Evolutionary conservation across 2,797 vertebrate genomes (phyloP).

Genomic region (Psittacula echo): DNA sequence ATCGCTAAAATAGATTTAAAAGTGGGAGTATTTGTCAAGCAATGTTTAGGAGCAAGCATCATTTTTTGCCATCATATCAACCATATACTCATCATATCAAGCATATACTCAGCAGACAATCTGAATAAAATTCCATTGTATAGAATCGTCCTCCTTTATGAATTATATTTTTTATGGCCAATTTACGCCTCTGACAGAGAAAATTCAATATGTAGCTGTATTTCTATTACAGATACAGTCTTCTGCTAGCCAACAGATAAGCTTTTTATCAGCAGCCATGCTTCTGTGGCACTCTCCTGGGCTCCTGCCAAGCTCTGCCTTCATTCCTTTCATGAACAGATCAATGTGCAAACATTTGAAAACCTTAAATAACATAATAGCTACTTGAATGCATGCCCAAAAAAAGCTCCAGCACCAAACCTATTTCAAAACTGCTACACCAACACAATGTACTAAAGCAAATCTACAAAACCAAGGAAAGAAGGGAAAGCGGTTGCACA

Average conservation of each 20-base stretch:
- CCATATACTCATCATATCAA: neutral
- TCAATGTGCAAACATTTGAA: slow-evolving; percentile 46
- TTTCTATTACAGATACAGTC: slow-evolving; percentile 37
- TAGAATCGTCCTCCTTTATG: neutral
- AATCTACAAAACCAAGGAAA: neutral
- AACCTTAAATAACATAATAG: slow-evolving; percentile 28
- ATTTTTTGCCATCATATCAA: neutral
- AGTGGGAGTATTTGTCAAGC: neutral
- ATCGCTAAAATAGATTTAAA: neutral
- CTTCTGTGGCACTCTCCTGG: slow-evolving; percentile 28
- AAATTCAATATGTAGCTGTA: slow-evolving; percentile 23
- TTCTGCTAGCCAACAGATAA: slow-evolving; percentile 60
- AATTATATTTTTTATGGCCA: slow-evolving; percentile 8
- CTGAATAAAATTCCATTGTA: slow-evolving; percentile 3
- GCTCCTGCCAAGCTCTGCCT: slow-evolving; percentile 34
- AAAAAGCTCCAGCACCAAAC: neutral
- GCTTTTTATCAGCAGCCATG: slow-evolving; percentile 49
- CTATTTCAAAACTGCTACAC: neutral
- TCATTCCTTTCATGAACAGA: neutral
- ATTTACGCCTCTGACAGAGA: slow-evolving; percentile 33
- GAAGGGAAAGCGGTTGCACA: neutral
- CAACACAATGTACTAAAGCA: neutral
- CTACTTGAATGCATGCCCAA: neutral
- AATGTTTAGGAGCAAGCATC: neutral
- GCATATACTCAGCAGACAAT: neutral